Conservation (phyloP, 2,797 vertebrate genomes). For the Phoeniculus purpureus region DNA sequence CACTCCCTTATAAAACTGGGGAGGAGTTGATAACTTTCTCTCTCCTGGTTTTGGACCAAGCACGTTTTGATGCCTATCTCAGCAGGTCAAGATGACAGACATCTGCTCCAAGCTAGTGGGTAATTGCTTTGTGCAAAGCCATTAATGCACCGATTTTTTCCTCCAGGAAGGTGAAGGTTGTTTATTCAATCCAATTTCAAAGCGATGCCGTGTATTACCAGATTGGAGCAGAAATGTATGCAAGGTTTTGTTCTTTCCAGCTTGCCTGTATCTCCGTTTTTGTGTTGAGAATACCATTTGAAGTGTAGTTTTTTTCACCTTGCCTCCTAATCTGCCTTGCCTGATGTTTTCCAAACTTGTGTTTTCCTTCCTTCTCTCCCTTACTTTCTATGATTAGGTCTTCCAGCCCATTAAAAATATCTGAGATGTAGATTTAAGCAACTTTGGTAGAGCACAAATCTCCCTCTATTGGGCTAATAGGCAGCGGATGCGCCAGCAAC, state of each 20-base stretch:
- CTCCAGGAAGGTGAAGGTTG: neutral
- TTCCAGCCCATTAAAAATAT: neutral
- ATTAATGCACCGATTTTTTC: conserved; percentile 13
- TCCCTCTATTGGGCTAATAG: neutral
- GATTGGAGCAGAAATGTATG: neutral
- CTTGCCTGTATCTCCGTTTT: neutral
- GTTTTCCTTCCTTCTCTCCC: neutral
- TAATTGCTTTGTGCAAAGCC: conserved; percentile 19
- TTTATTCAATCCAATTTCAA: neutral
- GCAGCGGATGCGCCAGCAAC: neutral
- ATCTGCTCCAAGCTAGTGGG: neutral
- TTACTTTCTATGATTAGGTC: neutral
- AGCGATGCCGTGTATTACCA: neutral
- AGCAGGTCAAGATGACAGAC: neutral
- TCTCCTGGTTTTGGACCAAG: neutral
- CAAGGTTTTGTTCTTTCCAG: neutral
- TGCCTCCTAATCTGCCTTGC: neutral
- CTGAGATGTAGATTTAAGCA: neutral
- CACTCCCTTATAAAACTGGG: neutral
- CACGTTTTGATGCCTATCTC: neutral
- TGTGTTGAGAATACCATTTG: neutral
- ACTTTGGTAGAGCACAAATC: neutral
- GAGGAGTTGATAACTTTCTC: neutral
- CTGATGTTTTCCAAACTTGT: neutral
- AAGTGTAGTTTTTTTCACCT: neutral